Conservation (phyloP, 2,888 invertebrate species). For the Eurois occulta region DNA sequence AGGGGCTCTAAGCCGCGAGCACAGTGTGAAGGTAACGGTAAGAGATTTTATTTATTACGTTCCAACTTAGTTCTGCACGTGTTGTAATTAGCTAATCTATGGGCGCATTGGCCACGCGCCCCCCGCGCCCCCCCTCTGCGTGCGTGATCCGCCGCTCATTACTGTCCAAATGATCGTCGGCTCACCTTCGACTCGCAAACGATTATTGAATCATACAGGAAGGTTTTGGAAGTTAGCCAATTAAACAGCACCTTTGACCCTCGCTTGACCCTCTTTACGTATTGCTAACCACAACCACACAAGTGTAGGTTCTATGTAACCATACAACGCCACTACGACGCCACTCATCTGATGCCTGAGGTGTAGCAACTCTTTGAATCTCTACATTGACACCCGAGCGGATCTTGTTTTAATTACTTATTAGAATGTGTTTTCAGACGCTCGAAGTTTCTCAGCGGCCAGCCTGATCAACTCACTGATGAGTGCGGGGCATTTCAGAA, state of each 20-base stretch:
- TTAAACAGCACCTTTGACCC: conserved; percentile 19
- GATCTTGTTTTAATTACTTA: background rate
- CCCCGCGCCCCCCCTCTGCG: background rate
- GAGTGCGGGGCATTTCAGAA: background rate
- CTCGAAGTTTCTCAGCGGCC: background rate
- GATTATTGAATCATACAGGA: conserved; percentile 6
- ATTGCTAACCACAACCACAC: background rate
- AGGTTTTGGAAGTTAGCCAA: conserved; percentile 18
- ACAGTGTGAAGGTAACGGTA: background rate
- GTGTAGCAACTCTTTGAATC: background rate
- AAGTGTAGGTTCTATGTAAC: conserved; percentile 9
- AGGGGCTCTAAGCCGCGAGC: background rate
- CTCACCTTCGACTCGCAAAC: conserved; percentile 34
- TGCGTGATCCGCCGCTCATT: background rate
- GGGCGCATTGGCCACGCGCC: conserved; percentile 22
- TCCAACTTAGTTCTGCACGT: conserved; percentile 47
- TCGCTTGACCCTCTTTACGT: conserved; percentile 18
- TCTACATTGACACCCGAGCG: background rate
- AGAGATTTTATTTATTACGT: conserved; percentile 10
- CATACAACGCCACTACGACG: background rate
- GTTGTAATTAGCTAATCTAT: conserved; percentile 40
- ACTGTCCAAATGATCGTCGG: conserved; percentile 3
- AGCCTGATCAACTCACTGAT: background rate
- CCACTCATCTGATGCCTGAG: background rate
- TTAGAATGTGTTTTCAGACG: background rate